Evolutionary conservation across 2,888 invertebrate species (phyloP).

Genomic region (Byasa hedistus): DNA sequence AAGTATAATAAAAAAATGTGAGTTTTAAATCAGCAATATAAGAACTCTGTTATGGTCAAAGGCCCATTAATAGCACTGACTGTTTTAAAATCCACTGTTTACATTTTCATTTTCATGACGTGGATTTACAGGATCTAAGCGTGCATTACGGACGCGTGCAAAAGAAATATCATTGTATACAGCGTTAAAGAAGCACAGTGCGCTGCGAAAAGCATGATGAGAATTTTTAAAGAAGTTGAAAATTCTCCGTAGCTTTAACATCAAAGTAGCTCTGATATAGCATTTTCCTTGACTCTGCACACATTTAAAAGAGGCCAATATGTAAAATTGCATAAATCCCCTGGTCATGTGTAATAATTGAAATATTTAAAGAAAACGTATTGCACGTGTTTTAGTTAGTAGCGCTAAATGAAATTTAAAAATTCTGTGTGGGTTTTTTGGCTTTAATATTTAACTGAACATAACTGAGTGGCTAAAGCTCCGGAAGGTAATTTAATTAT

Average conservation of each 20-base stretch:
- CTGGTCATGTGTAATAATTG: neutral
- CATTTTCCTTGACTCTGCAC: neutral
- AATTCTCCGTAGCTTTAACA: conserved; percentile 7
- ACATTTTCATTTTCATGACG: neutral
- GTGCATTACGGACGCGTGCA: neutral
- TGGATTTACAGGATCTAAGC: neutral
- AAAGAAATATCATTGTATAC: neutral
- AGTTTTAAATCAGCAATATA: too few species aligned
- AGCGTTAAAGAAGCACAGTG: conserved; percentile 6
- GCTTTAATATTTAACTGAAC: neutral
- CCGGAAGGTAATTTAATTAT: conserved; percentile 13
- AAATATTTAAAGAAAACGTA: neutral
- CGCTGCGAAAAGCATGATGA: conserved; percentile 7
- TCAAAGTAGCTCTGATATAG: conserved; percentile 5
- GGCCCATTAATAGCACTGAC: neutral
- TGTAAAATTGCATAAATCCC: neutral
- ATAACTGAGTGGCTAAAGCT: neutral
- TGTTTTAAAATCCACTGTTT: neutral
- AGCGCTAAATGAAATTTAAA: neutral
- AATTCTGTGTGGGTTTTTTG: conserved; percentile 1
- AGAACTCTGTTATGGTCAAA: too few species aligned
- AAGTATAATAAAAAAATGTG: too few species aligned
- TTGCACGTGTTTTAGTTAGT: neutral
- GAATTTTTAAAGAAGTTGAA: conserved; percentile 19
- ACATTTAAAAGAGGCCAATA: neutral